phyloP scores from a whole-genome alignment of 2,113 vertebrate genomes.

The Turnix velox region DNA sequence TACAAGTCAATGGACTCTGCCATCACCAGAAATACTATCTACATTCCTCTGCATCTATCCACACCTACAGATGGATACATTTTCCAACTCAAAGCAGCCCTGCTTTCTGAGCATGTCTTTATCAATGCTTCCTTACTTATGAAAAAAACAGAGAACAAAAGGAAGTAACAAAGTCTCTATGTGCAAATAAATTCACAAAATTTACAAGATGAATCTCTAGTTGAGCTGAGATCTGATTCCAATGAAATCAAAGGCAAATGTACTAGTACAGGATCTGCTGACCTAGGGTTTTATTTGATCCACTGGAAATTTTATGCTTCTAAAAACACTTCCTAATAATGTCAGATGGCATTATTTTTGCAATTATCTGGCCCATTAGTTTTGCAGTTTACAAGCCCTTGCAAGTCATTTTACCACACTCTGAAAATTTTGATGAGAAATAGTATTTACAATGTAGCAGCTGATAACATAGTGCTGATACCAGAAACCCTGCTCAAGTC shows the following conservation, averaged over 20 bases:
- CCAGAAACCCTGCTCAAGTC: not conserved
- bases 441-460: not conserved
- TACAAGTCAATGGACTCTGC: not conserved
- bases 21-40: not conserved
- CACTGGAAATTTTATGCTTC: not conserved
- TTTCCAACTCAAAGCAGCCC: not conserved
- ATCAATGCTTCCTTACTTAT: conserved; percentile 5
- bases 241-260: not conserved
- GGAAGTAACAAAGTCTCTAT: not conserved
- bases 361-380: not conserved
- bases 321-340: not conserved
- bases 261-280: not conserved
- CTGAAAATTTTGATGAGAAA: not conserved
- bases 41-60: not conserved
- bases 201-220: not conserved
- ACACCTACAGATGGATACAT: accelerated
- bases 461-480: not conserved
- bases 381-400: not conserved
- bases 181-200: not conserved
- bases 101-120: not conserved
- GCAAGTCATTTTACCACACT: not conserved
- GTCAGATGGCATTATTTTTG: not conserved
- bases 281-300: not conserved
- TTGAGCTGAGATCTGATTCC: not conserved
- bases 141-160: conserved; percentile 24